Evolutionary conservation across 2,888 invertebrate genomes (phyloP), one percentile per base, ranked within the genome.

Genomic region (Rhagonycha lutea): DNA sequence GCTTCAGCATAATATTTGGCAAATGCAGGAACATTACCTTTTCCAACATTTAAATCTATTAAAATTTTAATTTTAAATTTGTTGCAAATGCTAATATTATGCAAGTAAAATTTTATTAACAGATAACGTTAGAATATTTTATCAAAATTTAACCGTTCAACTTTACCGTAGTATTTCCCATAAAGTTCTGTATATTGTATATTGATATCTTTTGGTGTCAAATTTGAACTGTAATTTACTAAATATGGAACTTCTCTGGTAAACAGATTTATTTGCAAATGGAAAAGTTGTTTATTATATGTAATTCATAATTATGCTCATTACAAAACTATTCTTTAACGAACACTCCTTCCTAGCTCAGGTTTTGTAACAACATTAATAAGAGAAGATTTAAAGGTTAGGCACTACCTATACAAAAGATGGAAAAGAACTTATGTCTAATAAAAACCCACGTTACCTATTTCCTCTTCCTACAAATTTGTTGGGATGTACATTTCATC

Each of bases 381-480:
- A 76, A 79, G 73, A 77, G 77, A 80, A 72, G 74, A 73, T 74
- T 72, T 73, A 77, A 79, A 79, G 79, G 79, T 76, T 76, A 79
- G 47, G 47, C n/a, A 47, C 47, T 47, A 47, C 47, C 47, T 47
- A 47, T 47, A 47, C 47, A 47, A 47, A 76, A 76, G 71, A 76
- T 75, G 72, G 74, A 73, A 67, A 76, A 80, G 79, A 77, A 79
- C 79, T 79, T 80, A 80, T 80, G 80, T 79, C 80, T 79, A 79
- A 77, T 74, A 65, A 70, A 47, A 74, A 70, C 80, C 80, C 72
- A 77, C 77, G 69, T 72, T 77, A 73, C 77, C 74, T 78, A 79
- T 79, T 80, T 80, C 80, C 80, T 80, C 80, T 78, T 79, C 80
- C 80, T 79, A 80, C 80, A 80, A 80, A 69, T 76, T 73, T 29